These are phyloP conservation scores for Fragum sueziense DNA, from an alignment of 2,888 invertebrate species.

Conservation along the genomic window DNA sequence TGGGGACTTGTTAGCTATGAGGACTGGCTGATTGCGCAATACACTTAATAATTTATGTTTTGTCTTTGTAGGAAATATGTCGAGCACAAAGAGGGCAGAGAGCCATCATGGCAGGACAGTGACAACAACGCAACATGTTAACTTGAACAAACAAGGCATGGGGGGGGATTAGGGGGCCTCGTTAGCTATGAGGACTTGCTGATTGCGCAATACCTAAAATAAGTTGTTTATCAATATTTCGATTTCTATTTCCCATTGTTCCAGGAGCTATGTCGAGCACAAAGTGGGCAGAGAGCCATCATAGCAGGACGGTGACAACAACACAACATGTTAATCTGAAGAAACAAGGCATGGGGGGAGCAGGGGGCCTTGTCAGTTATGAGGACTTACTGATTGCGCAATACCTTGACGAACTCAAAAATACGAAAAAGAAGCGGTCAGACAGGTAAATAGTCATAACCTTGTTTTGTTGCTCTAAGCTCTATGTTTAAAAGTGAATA, in stretches of 20 bases:
- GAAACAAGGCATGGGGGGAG: constrained; percentile 52
- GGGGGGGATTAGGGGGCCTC: constrained; percentile 69
- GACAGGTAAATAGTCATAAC: constrained; percentile 18
- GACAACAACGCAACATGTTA: constrained; percentile 54
- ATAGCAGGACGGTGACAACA: constrained; percentile 46
- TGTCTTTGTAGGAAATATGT: constrained; percentile 30
- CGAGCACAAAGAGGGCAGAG: constrained; percentile 51
- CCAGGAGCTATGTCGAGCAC: constrained; percentile 29
- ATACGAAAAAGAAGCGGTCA: constrained; percentile 48
- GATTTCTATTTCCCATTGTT: constrained; percentile 9
- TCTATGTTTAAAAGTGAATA: too few relatives aligned
- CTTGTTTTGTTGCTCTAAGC: too few relatives aligned
- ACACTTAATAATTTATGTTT: too few relatives aligned
- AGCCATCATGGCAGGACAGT: constrained; percentile 42
- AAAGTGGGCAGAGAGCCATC: constrained; percentile 55
- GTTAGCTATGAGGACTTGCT: constrained; percentile 81
- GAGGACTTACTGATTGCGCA: constrained; percentile 81
- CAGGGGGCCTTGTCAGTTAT: constrained; percentile 78
- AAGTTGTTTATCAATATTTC: too few relatives aligned
- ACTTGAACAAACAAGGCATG: constrained; percentile 51
- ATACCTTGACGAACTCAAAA: constrained; percentile 79
- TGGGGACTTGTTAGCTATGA: constrained; percentile 80
- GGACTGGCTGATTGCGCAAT: constrained; percentile 80
- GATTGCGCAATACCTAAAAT: constrained; percentile 80
- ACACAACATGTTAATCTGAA: constrained; percentile 53